These are phyloP conservation scores for Drosophila murphyi DNA, from an alignment of 1,140 invertebrate genomes.

Conservation along the genomic window DNA sequence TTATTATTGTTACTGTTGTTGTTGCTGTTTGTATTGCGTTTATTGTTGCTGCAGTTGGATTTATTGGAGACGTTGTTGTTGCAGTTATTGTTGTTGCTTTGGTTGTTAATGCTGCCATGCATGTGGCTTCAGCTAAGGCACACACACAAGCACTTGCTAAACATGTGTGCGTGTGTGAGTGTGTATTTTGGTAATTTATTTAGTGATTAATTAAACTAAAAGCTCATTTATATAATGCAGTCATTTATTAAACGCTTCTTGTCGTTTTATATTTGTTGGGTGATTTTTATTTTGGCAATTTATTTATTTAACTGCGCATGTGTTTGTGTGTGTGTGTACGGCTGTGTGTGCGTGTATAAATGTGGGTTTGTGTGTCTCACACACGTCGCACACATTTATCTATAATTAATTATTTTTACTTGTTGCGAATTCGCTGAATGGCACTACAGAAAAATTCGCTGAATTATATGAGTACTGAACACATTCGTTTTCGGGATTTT, in stretches of 20 bases:
- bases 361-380: constrained; percentile 22
- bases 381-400: constrained; percentile 74
- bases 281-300: constrained; percentile 48
- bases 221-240: constrained; percentile 76
- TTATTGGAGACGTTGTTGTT: background rate
- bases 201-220: constrained; percentile 82
- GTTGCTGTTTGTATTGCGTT: background rate
- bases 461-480: constrained; percentile 48
- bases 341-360: background rate
- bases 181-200: constrained; percentile 54
- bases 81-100: constrained; percentile 7
- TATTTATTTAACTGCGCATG: constrained; percentile 32
- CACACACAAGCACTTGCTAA: constrained; percentile 13
- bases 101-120: constrained; percentile 59
- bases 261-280: constrained; percentile 12
- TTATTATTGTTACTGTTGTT: background rate
- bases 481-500: constrained; percentile 38
- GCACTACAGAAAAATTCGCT: constrained; percentile 64
- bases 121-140: constrained; percentile 35
- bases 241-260: constrained; percentile 69
- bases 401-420: constrained; percentile 83
- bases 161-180: constrained; percentile 41
- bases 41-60: background rate
- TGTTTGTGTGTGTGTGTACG: constrained; percentile 4
- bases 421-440: constrained; percentile 57